Percentiles rank a stretch among this genome's conserved stretches.
Evolutionary conservation across 1,140 invertebrate genomes (phyloP).

Genomic region (Antheraea mylitta): DNA sequence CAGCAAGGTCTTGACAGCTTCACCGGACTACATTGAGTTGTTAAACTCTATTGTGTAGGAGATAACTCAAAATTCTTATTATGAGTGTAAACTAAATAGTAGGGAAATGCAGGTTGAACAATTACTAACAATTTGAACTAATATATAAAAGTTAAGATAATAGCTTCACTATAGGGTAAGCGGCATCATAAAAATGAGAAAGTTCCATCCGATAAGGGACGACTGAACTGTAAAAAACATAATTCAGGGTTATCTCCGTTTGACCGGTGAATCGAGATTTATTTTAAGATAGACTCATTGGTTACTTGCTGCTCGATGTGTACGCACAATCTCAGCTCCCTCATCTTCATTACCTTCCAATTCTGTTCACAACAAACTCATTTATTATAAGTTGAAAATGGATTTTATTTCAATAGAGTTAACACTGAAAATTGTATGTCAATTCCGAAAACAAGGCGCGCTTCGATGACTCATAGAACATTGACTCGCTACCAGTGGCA

Average conservation of each 20-base stretch:
- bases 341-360: conserved; percentile 11
- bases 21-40: too few species aligned
- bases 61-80: neutral
- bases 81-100: too few species aligned
- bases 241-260: neutral
- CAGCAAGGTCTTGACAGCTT: too few species aligned
- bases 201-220: neutral
- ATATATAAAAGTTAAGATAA: too few species aligned
- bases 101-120: too few species aligned
- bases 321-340: conserved; percentile 1
- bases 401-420: neutral
- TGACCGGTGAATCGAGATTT: neutral
- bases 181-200: neutral
- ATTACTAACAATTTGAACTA: too few species aligned
- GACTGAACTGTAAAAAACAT: neutral
- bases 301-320: neutral
- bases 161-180: neutral
- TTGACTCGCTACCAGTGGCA: conserved; percentile 32
- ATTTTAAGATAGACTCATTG: conserved; percentile 4
- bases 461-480: conserved; percentile 37
- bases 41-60: neutral
- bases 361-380: neutral
- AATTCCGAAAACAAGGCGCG: conserved; percentile 7
- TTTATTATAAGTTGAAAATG: neutral
- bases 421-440: conserved; percentile 10